Conservation (phyloP, 2,113 vertebrate genomes). For the Podarcis muralis region DNA sequence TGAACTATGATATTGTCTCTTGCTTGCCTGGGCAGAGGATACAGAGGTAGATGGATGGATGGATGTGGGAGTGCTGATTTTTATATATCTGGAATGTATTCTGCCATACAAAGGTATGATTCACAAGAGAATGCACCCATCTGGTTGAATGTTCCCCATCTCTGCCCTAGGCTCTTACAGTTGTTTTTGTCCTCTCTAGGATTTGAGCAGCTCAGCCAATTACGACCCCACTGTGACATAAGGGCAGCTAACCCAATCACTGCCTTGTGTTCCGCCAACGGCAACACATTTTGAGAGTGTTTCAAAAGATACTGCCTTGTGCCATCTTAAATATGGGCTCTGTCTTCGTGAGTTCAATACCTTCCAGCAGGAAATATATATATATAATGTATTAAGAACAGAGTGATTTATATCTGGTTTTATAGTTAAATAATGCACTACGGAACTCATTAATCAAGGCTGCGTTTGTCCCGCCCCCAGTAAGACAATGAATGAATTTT, state of each 20-base stretch:
- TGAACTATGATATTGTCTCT: no score
- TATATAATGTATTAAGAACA: accelerated
- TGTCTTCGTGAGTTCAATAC: conserved; percentile 3
- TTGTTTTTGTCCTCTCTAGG: neutral
- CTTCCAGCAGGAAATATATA: neutral
- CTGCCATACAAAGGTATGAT: no score
- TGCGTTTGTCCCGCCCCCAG: neutral
- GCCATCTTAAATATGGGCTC: neutral
- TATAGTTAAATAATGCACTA: neutral
- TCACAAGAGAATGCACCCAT: no score
- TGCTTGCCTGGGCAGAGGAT: no score
- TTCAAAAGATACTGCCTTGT: neutral
- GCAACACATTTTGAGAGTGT: neutral
- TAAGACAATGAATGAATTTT: neutral
- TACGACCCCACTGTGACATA: neutral
- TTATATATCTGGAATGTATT: no score
- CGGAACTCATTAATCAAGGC: neutral
- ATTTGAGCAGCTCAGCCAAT: neutral
- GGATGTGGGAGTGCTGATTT: no score
- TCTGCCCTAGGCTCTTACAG: neutral
- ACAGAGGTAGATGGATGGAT: no score
- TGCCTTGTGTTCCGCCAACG: neutral
- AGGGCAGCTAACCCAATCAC: neutral
- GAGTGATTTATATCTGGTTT: neutral
- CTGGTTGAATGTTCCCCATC: no score